These are phyloP conservation scores for Panopea generosa DNA, from an alignment of 2,888 invertebrate genomes.

Conservation along the genomic window DNA sequence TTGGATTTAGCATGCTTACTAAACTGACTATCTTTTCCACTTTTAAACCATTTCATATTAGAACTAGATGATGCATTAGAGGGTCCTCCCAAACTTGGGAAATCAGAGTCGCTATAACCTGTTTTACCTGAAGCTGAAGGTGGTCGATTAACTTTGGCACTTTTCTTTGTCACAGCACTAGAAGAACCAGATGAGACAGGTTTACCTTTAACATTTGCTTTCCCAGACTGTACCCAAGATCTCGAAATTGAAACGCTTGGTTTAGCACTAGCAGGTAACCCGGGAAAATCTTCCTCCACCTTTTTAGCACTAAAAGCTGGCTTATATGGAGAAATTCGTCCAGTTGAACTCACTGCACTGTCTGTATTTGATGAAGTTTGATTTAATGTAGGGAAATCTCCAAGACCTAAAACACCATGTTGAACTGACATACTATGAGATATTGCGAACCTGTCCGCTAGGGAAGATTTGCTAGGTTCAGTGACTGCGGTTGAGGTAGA, in stretches of 20 bases:
- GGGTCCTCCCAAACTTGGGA: constrained; percentile 8
- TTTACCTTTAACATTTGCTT: constrained; percentile 19
- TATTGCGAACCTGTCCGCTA: constrained; percentile 82
- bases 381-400: constrained; percentile 71
- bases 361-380: constrained; percentile 9
- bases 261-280: constrained; percentile 47
- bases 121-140: constrained; percentile 1
- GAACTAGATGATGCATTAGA: neutral
- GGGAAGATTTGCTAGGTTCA: constrained; percentile 26
- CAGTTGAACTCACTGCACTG: constrained; percentile 3
- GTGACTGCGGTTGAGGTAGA: constrained; percentile 26
- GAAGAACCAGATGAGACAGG: constrained; percentile 1
- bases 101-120: constrained; percentile 9
- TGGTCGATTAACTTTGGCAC: constrained; percentile 1
- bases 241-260: neutral
- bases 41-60: constrained; percentile 42
- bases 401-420: constrained; percentile 63
- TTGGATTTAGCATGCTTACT: constrained; percentile 5
- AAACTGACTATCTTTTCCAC: constrained; percentile 20
- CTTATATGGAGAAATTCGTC: constrained; percentile 15
- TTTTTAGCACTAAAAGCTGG: constrained; percentile 18
- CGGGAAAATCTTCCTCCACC: constrained; percentile 65
- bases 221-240: neutral
- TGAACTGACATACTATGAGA: constrained; percentile 81
- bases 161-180: constrained; percentile 16